These are phyloP conservation scores for Ellobius talpinus DNA, from an alignment of 2,113 vertebrate genomes.

Conservation along the genomic window DNA sequence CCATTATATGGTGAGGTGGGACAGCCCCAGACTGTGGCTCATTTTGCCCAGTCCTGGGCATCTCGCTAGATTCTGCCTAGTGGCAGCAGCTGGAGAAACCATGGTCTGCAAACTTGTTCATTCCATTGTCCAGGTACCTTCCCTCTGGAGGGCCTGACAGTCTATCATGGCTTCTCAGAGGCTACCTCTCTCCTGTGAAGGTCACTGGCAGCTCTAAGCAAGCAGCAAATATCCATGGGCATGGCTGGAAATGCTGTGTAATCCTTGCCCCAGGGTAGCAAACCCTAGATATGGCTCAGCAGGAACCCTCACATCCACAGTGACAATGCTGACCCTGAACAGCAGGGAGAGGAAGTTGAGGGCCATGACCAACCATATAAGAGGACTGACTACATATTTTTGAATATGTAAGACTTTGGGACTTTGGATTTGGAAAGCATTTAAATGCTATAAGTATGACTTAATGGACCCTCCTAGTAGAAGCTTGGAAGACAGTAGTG, in stretches of 20 bases:
- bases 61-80: neutral
- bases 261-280: neutral
- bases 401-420: neutral
- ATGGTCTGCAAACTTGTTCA: fast-evolving
- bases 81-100: neutral
- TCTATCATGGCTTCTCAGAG: neutral
- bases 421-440: neutral
- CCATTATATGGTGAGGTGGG: neutral
- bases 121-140: neutral
- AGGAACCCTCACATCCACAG: neutral
- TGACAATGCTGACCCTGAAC: neutral
- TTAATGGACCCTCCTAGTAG: neutral
- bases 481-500: neutral
- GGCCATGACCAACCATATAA: neutral
- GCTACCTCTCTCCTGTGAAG: neutral
- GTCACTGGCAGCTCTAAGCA: neutral
- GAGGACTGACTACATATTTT: neutral
- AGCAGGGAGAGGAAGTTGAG: neutral
- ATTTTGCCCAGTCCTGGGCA: fast-evolving
- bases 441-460: neutral
- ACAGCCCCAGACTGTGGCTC: neutral
- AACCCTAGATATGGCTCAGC: neutral
- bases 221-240: neutral
- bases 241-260: neutral
- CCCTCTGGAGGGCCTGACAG: neutral